phyloP scores from a whole-genome alignment of 2,113 vertebrate species.

The Genyomyrus donnyi region DNA sequence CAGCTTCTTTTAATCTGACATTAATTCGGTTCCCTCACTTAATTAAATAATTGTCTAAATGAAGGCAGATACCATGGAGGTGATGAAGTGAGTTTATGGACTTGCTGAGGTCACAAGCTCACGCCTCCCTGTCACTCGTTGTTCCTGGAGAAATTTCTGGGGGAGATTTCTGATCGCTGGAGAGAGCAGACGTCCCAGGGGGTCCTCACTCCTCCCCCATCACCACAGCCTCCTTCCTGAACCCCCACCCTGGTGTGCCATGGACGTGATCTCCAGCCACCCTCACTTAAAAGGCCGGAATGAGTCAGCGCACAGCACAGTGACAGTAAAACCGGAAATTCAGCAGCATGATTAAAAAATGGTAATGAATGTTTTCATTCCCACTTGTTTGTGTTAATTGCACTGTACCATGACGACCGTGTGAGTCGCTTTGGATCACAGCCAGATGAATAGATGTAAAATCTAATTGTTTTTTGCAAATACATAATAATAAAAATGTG shows the following conservation, averaged over 20 bases:
- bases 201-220: neutral
- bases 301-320: neutral
- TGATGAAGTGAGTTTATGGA: neutral
- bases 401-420: neutral
- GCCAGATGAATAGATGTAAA: slow-evolving; percentile 2
- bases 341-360: neutral
- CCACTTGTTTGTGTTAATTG: neutral
- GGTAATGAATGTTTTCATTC: slow-evolving; percentile 3
- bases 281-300: neutral
- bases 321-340: neutral
- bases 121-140: neutral
- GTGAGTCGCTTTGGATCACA: neutral
- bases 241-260: neutral
- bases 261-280: neutral
- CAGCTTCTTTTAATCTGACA: neutral
- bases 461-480: neutral
- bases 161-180: neutral
- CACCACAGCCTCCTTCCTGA: neutral
- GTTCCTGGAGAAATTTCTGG: neutral
- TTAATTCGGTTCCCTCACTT: neutral
- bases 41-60: neutral
- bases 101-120: neutral
- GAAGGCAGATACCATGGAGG: neutral
- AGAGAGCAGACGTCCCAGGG: neutral
- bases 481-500: neutral